Evolutionary conservation across 2,888 invertebrate genomes (phyloP), one percentile per base, ranked within the genome.

Genomic region (Heliconius hortense): DNA sequence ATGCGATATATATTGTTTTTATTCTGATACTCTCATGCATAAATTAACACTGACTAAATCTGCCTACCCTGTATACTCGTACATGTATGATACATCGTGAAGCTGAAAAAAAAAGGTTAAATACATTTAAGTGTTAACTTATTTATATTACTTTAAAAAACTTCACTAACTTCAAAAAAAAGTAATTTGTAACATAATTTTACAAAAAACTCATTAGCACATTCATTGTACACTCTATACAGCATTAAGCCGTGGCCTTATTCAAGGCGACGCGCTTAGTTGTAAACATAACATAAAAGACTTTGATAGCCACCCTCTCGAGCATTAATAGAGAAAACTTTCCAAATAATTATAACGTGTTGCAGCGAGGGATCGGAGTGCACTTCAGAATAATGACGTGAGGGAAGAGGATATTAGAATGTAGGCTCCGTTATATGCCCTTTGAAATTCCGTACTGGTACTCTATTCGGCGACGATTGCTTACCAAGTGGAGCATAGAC

Each of bases 261-360:
- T 78, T 79, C 76, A 76, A 80, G 80, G 78, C 76, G 77, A 78
- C 77, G 75, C 78, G 76, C 76, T 81, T 80, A 79, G 72, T 76
- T 77, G 79, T 80, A 80, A 82, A 80, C 80, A 80, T 79, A 78
- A 79, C 80, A 86, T 83, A 85, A 85, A 87, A 83, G 85, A 83
- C 88, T 90, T 90, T 90, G 89, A 89, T 81, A 84, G 80, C 84
- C 85, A 86, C 88, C 85, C 84, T 83, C 78, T 31, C 84, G 86
- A 86, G 88, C 85, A 86, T 89, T 86, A 81, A 80, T 81, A 91
- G 88, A 84, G 88, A 89, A 90, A 90, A 91, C 88, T 90, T 90
- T 88, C 82, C 86, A 86, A 90, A 92, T 91, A 90, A 91, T 91
- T 90, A 88, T 89, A 88, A 91, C 90, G 88, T 84, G 85, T 85